Evolutionary conservation across 2,888 invertebrate species (phyloP).

Genomic region (Mimachlamys varia): DNA sequence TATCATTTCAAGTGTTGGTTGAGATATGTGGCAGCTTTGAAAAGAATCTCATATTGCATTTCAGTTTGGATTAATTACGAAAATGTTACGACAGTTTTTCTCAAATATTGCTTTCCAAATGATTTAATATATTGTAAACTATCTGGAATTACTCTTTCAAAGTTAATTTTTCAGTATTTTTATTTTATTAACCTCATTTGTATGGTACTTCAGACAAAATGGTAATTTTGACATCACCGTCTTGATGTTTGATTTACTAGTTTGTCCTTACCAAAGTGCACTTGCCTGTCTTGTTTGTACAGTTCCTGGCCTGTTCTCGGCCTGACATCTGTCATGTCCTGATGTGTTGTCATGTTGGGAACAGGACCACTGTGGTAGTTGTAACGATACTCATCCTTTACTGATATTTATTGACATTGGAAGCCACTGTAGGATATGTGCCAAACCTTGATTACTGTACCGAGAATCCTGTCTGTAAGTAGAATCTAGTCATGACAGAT

Average conservation of each 20-base stretch:
- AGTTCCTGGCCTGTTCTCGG: not conserved
- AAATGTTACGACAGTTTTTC: not conserved
- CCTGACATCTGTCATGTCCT: not conserved
- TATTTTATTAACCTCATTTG: conserved; percentile 25
- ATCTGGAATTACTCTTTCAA: not conserved
- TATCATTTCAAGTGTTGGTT: not conserved
- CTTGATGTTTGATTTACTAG: conserved; percentile 12
- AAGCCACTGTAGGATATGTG: conserved; percentile 29
- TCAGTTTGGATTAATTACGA: not conserved
- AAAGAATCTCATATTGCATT: conserved; percentile 33
- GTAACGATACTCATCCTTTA: conserved; percentile 33
- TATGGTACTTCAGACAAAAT: not conserved
- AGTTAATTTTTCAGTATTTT: conserved; percentile 1
- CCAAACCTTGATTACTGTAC: conserved; percentile 19
- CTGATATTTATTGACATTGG: conserved; percentile 34
- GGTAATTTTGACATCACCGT: conserved; percentile 17
- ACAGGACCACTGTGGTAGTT: not conserved
- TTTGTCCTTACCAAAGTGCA: conserved; percentile 10
- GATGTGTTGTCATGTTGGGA: not conserved
- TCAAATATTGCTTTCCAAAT: not conserved
- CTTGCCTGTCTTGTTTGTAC: conserved; percentile 24
- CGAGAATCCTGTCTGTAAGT: conserved; percentile 28
- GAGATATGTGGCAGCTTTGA: conserved; percentile 26
- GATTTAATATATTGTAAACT: not conserved
- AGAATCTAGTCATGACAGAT: conserved; percentile 36